Percentiles rank a stretch among this genome's conserved stretches.
Conservation (phyloP, 2,888 invertebrate species). For the Lepidochitona cinerea region DNA sequence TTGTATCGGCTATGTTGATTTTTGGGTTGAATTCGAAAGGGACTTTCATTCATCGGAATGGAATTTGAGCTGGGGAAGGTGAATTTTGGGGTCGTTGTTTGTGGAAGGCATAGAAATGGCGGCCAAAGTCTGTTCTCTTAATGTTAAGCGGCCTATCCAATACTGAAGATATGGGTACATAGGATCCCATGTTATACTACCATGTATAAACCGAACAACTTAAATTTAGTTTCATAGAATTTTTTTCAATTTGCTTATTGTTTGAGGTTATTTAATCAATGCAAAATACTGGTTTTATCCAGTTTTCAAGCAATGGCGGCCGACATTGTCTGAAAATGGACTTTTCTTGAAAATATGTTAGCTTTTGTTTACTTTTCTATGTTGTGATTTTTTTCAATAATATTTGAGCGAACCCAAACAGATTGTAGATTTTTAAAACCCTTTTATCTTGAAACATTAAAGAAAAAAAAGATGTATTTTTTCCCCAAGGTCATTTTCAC, state of each 20-base stretch:
- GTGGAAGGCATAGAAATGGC: constrained; percentile 31
- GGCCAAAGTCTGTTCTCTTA: constrained; percentile 46
- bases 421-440: too few species aligned
- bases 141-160: neutral
- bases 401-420: too few species aligned
- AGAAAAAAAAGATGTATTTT: too few species aligned
- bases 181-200: neutral
- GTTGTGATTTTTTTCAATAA: too few species aligned
- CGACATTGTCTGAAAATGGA: constrained; percentile 4
- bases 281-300: constrained; percentile 31
- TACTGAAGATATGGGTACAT: neutral
- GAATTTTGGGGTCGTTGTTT: constrained; percentile 63
- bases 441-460: too few species aligned
- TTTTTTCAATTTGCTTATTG: neutral
- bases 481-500: too few species aligned
- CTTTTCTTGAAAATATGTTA: neutral
- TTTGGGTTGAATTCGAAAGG: constrained; percentile 52
- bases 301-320: constrained; percentile 38
- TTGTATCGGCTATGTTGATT: neutral
- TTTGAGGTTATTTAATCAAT: neutral
- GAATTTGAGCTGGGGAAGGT: constrained; percentile 54
- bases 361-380: too few species aligned
- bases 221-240: neutral
- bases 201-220: neutral
- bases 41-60: constrained; percentile 65